Evolutionary conservation across 1,140 invertebrate genomes (phyloP), one percentile per base, ranked within the genome.

Genomic region (Leptoteleia sp.): DNA sequence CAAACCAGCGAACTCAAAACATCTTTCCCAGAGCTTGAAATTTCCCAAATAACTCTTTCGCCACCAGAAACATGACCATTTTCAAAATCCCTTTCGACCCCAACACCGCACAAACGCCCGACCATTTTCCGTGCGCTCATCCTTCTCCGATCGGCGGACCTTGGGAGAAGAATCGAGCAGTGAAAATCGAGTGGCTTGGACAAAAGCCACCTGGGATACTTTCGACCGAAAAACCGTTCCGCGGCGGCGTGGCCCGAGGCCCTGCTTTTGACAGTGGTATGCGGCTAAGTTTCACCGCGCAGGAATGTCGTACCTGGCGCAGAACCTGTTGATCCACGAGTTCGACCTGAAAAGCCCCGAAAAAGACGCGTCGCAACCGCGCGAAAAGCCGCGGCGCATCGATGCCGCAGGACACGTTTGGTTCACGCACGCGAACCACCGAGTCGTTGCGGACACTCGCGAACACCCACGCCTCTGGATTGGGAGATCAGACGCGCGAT

Each of bases 271-370:
- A 73, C 70, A 73, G 70, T 33, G 59, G 52, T 38, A 55, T 55
- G 57, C 68, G 59, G 37, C 42, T 50, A 43, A 75, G 52, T 65
- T 65, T 75, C 61, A 59, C 61, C 61, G 42, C 42, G 12, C 31
- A 29, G 71, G 59, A 75, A 75, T 75, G 71, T 47, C 27, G 52
- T 75, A 75, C 71, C 71, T 65, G 71, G 31, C 71, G 37, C 1
- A 17, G 19, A 67, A 75, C 52, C 71, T 67, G 71, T 67, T 61
- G 71, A 65, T 48, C 43, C 42, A 4, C 42, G 9, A 16, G 15
- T 0, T 9, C 45, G 52, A 75, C 71, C 71, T 67, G 71, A 59
- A 67, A 75, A 75, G 11, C 6, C 35, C 33, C 59, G 33, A 65
- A 65, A 75, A 65, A 29, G 9, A 35, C 29, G 55, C 54, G 45